Conservation (phyloP, 2,113 vertebrate genomes). For the Amphiprion percula region DNA sequence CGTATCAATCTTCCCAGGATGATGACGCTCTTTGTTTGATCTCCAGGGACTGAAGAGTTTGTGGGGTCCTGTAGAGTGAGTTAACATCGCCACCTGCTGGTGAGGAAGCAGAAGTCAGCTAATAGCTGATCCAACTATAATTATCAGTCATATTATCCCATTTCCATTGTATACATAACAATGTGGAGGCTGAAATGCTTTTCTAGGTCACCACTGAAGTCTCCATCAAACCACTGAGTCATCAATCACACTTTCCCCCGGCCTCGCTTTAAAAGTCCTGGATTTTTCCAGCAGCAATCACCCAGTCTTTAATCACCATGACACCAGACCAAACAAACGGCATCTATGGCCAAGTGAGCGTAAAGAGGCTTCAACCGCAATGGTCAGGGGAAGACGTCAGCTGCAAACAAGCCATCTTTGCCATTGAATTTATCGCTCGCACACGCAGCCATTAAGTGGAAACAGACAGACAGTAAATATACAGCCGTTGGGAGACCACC, state of each 20-base stretch:
- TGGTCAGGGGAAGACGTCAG: slow-evolving; percentile 30
- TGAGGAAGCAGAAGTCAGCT: not conserved
- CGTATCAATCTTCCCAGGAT: slow-evolving; percentile 59
- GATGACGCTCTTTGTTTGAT: slow-evolving; percentile 72
- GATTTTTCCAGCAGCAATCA: slow-evolving; percentile 32
- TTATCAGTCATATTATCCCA: not conserved
- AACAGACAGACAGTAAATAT: slow-evolving; percentile 56
- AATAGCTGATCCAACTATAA: not conserved
- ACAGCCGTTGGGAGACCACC: slow-evolving; percentile 19
- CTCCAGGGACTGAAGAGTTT: slow-evolving; percentile 46
- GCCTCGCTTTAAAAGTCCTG: slow-evolving; percentile 1
- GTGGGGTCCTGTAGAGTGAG: not conserved
- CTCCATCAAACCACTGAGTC: slow-evolving; percentile 6
- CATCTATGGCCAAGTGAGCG: slow-evolving; percentile 15
- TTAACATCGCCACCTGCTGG: slow-evolving; percentile 76
- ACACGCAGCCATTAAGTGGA: slow-evolving; percentile 20
- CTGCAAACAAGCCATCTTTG: slow-evolving; percentile 38
- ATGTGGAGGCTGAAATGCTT: not conserved
- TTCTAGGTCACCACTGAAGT: slow-evolving; percentile 1
- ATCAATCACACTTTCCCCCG: slow-evolving; percentile 1
- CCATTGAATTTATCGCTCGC: slow-evolving; percentile 20
- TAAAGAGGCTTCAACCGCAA: slow-evolving; percentile 18
- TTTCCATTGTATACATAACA: slow-evolving; percentile 12
- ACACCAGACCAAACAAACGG: slow-evolving; percentile 56
- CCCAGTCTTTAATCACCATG: slow-evolving; percentile 47